Conservation (phyloP, 37 sponge, comb jelly and placozoan genomes). For the Ephydatia muelleri region DNA sequence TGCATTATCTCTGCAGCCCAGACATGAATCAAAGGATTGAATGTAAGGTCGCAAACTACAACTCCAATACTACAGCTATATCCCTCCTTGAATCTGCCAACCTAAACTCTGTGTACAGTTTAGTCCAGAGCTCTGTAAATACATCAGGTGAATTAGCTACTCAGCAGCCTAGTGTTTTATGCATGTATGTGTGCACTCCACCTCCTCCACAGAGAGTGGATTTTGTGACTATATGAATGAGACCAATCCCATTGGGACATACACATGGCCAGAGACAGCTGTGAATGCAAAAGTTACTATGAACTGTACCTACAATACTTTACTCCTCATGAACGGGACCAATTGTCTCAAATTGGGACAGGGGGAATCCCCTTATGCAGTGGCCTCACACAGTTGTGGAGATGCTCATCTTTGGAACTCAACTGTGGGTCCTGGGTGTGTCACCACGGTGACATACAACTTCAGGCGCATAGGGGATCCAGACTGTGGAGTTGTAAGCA, state of each 20-base stretch:
- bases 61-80: background rate
- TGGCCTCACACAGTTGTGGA: background rate
- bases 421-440: constrained; percentile 28
- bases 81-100: background rate
- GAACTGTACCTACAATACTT: background rate
- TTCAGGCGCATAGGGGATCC: constrained; percentile 6
- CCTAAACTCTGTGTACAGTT: background rate
- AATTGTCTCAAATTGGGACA: background rate
- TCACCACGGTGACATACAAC: constrained; percentile 4
- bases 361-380: background rate
- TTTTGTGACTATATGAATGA: constrained; percentile 30
- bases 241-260: constrained; percentile 4
- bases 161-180: no score
- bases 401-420: background rate
- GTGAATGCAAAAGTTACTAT: background rate
- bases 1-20: background rate
- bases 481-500: background rate
- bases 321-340: background rate
- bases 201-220: constrained; percentile 19
- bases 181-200: background rate
- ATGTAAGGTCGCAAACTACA: background rate
- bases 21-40: background rate
- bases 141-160: background rate
- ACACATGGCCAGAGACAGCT: constrained; percentile 35
- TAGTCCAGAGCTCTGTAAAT: background rate